These are phyloP conservation scores for Tympanuchus pallidicinctus DNA, from an alignment of 2,113 vertebrate species.

Conservation along the genomic window DNA sequence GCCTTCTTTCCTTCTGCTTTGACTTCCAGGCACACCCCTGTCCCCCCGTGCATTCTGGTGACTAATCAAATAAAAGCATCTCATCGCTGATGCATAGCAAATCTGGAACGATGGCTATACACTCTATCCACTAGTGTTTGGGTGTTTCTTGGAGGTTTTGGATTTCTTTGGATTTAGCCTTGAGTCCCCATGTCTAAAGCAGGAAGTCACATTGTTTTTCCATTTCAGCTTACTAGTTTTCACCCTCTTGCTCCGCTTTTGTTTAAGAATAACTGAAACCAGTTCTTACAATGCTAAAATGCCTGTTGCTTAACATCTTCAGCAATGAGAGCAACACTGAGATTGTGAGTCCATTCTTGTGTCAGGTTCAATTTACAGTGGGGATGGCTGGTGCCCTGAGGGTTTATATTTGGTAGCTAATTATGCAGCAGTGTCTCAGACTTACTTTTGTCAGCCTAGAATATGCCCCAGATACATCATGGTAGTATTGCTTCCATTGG, in stretches of 20 bases:
- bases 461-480: background rate
- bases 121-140: background rate
- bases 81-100: background rate
- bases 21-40: background rate
- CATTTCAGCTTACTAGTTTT: background rate
- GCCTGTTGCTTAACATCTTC: background rate
- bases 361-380: background rate
- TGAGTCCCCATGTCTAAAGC: slow-evolving; percentile 45
- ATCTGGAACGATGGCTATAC: slow-evolving; percentile 50
- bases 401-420: background rate
- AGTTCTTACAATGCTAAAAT: background rate
- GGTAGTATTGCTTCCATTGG: background rate
- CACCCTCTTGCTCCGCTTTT: background rate
- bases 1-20: background rate
- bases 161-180: slow-evolving; percentile 45
- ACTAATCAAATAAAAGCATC: background rate
- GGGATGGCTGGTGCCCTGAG: background rate
- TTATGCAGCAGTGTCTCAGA: background rate
- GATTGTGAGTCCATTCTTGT: background rate
- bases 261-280: background rate
- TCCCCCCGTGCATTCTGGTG: background rate
- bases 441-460: background rate
- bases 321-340: background rate
- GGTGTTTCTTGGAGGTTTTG: slow-evolving; percentile 44
- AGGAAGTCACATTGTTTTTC: background rate